These are phyloP conservation scores for Limnephilus rhombicus DNA, from an alignment of 2,888 invertebrate genomes.

Conservation along the genomic window DNA sequence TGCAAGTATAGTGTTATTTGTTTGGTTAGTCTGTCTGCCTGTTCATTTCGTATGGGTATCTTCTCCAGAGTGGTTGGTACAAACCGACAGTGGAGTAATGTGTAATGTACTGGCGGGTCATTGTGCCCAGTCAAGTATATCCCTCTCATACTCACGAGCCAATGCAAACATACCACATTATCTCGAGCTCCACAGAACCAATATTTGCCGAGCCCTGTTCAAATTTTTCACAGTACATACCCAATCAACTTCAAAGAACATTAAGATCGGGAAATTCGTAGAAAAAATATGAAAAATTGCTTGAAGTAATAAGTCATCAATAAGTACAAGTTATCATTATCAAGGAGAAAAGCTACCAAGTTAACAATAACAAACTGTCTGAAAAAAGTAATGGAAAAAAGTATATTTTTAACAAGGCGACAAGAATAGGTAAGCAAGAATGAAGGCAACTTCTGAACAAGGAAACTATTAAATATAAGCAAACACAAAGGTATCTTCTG, in stretches of 20 bases:
- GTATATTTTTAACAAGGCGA: too few relatives aligned
- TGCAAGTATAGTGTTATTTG: not conserved
- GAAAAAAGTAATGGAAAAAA: too few relatives aligned
- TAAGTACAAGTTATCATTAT: too few relatives aligned
- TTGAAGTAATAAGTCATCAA: too few relatives aligned
- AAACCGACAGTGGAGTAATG: not conserved
- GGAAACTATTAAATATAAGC: too few relatives aligned
- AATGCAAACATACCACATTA: conserved; percentile 20
- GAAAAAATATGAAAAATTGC: too few relatives aligned
- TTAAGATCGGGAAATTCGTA: not conserved
- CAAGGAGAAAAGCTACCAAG: too few relatives aligned
- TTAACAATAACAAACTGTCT: too few relatives aligned
- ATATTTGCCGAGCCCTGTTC: conserved; percentile 41
- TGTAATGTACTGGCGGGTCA: conserved; percentile 17
- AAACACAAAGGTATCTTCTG: too few relatives aligned
- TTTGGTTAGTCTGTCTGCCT: not conserved
- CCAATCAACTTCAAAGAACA: conserved; percentile 25
- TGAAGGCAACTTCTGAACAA: too few relatives aligned
- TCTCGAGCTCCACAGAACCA: conserved; percentile 34
- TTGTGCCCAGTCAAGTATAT: conserved; percentile 34
- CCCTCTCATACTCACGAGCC: not conserved
- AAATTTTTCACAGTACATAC: conserved; percentile 23
- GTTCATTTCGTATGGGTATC: not conserved
- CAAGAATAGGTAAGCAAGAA: too few relatives aligned
- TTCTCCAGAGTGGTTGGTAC: not conserved